These are phyloP conservation scores for Sciurus carolinensis DNA, from an alignment of 2,797 vertebrate species.

Conservation along the genomic window DNA sequence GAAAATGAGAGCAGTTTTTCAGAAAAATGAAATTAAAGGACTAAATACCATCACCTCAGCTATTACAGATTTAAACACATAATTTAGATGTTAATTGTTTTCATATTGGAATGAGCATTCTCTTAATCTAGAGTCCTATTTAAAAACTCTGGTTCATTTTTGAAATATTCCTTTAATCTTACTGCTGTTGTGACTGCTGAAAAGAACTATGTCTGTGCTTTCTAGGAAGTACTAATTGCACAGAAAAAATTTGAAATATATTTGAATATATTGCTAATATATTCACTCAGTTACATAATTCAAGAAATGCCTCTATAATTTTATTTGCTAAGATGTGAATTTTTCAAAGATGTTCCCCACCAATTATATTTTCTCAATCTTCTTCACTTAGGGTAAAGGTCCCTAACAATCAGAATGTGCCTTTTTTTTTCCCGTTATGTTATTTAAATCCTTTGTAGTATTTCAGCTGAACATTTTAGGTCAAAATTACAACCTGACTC, in stretches of 20 bases:
- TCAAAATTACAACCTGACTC: background rate
- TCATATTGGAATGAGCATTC: background rate
- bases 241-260: background rate
- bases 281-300: background rate
- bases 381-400: background rate
- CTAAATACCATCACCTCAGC: background rate
- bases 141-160: constrained; percentile 47
- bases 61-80: constrained; percentile 1
- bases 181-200: background rate
- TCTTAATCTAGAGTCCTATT: constrained; percentile 23
- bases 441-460: background rate
- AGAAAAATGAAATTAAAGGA: background rate
- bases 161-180: background rate
- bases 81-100: constrained; percentile 4
- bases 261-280: background rate
- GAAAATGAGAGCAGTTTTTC: background rate
- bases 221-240: background rate
- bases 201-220: background rate
- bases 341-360: background rate
- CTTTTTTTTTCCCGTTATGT: background rate
- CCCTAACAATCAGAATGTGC: background rate
- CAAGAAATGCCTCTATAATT: constrained; percentile 25
- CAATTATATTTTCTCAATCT: background rate
- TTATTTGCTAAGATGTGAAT: constrained; percentile 38
- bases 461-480: background rate